These are phyloP conservation scores for Nycticryphes semicollaris DNA, from an alignment of 2,113 vertebrate genomes.

Conservation along the genomic window DNA sequence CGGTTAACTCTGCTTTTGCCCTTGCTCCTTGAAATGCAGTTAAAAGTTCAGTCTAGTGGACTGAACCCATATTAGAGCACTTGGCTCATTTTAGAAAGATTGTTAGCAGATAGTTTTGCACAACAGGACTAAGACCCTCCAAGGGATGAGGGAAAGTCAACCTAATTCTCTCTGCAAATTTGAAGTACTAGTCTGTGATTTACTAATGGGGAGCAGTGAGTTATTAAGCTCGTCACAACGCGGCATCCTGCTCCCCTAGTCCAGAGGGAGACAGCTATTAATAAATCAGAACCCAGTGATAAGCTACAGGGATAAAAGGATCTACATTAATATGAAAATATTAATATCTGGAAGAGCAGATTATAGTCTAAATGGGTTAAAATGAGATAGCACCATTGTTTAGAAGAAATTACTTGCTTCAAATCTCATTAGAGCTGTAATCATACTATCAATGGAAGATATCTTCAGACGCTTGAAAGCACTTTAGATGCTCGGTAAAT, in stretches of 20 bases:
- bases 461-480: background rate
- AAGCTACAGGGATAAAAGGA: slow-evolving; percentile 36
- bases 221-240: background rate
- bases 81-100: background rate
- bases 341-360: slow-evolving; percentile 28
- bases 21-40: background rate
- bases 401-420: slow-evolving; percentile 29
- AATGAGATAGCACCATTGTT: slow-evolving; percentile 30
- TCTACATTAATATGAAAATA: slow-evolving; percentile 44
- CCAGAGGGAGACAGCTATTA: slow-evolving; percentile 44
- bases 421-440: slow-evolving; percentile 33
- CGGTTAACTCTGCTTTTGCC: background rate
- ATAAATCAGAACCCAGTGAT: slow-evolving; percentile 41
- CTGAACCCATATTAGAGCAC: background rate
- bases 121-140: slow-evolving; percentile 5
- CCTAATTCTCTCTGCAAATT: background rate
- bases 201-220: slow-evolving; percentile 32
- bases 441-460: background rate
- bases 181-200: background rate
- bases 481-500: background rate
- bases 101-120: background rate
- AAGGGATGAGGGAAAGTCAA: background rate
- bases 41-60: background rate
- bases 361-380: slow-evolving; percentile 25
- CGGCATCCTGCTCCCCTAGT: slow-evolving; percentile 1